Base-by-base conservation (phyloP, 2,888 invertebrate species). In the Leptopilina syphax region DNA sequence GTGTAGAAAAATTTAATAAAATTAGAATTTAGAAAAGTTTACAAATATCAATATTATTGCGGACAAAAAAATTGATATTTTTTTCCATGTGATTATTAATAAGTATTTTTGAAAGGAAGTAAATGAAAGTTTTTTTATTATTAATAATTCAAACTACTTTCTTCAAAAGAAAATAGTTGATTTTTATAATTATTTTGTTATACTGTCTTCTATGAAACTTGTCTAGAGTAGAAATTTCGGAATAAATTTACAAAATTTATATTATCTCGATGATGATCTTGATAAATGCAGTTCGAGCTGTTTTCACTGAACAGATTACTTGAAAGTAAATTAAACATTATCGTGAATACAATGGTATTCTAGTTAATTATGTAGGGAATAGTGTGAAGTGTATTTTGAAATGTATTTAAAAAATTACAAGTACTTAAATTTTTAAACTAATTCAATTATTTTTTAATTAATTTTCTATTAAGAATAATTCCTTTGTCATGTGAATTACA, bases 301-400 rank as follows among this genome's bases (percentile, higher is more conserved):
- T 63, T 63, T 63, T 63, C 63, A 63, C 63, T 63, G 63, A 63
- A 63, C 63, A 63, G 63, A 63, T 63, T 24, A 63, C 63, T 24
- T 63, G 63, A 63, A 63, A 63, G 8, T 63, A 63, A 63, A 63
- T 63, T 63, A 24, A n/a, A 18, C 63, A 63, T 63, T 63, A 63
- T 63, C 63, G 9, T 18, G 63, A 7, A 63, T 63, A 63, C 63
- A 63, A 63, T 63, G 24, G 63, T 50, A 50, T 34, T 34, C 3
- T 63, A 63, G 24, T 63, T 63, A 63, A 63, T 63, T 18, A n/a
- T 34, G 34, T 8, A 63, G 63, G 63, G 24, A 63, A 12, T 50
- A 63, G 24, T 24, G 18, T 63, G 24, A 63, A 63, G 24, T 24
- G 9, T 18, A 63, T 24, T 18, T 63, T 63, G 9, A n/a, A 63